These are phyloP conservation scores for Octodon degus DNA, from an alignment of 2,113 vertebrate genomes.

Conservation along the genomic window DNA sequence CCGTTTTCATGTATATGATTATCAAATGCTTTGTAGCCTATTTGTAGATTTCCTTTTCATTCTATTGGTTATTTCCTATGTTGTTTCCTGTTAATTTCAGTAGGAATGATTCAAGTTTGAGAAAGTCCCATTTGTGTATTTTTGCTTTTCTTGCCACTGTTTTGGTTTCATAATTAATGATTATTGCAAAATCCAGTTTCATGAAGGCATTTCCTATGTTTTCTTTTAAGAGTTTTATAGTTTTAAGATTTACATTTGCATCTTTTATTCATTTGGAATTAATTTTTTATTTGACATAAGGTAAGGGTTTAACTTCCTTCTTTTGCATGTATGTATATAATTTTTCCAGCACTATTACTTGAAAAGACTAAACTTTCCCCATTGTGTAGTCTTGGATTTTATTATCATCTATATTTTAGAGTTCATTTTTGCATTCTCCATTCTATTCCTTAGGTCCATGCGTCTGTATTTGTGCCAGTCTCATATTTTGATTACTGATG, in stretches of 20 bases:
- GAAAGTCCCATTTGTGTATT: neutral
- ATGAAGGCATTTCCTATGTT: neutral
- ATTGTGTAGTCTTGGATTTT: neutral
- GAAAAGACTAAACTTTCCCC: neutral
- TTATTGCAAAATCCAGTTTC: neutral
- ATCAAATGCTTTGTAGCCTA: neutral
- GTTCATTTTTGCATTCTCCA: neutral
- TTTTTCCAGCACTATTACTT: neutral
- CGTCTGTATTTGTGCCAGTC: neutral
- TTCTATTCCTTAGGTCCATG: neutral
- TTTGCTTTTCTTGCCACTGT: neutral
- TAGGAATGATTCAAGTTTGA: neutral
- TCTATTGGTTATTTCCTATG: neutral
- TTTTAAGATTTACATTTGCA: neutral
- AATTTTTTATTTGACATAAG: neutral
- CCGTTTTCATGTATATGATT: neutral
- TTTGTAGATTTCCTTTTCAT: neutral
- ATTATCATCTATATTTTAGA: neutral
- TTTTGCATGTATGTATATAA: neutral
- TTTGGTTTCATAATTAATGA: neutral
- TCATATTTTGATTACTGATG: neutral
- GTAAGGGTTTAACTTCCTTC: neutral
- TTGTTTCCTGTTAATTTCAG: neutral
- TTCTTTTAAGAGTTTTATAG: neutral
- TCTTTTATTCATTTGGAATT: conserved; percentile 25